A percentile compares a stretch with the other conserved stretches of the same genome.
Conservation (phyloP, 1,140 invertebrate species). For the Charaxes varanes region DNA sequence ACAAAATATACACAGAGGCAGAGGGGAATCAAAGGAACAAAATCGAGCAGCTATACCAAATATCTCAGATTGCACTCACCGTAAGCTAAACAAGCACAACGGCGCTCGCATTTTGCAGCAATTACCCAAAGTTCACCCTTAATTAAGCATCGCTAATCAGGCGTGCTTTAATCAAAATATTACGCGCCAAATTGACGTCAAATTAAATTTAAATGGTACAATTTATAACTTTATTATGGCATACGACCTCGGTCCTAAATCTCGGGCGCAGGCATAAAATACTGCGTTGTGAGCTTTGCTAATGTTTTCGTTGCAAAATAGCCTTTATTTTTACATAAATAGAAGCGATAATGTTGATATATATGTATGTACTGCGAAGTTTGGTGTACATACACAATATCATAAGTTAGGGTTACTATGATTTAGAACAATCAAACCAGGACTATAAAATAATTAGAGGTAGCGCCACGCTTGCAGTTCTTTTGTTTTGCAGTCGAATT, state of each 20-base stretch:
- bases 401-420: no score
- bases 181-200: slow-evolving; percentile 52
- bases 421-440: no score
- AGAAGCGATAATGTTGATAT: slow-evolving; percentile 14
- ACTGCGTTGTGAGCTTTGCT: slow-evolving; percentile 35
- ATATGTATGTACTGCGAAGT: slow-evolving; percentile 4
- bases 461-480: no score
- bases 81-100: background rate
- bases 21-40: no score
- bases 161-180: slow-evolving; percentile 59
- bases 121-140: slow-evolving; percentile 20
- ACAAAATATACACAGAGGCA: no score
- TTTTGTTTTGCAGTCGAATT: no score
- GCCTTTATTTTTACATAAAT: slow-evolving; percentile 13
- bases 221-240: slow-evolving; percentile 69
- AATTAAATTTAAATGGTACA: slow-evolving; percentile 71
- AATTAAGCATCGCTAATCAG: slow-evolving; percentile 38
- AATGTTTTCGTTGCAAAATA: slow-evolving; percentile 6
- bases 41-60: background rate
- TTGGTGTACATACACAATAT: slow-evolving; percentile 37
- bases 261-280: slow-evolving; percentile 58
- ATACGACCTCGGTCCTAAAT: slow-evolving; percentile 57
- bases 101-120: slow-evolving; percentile 9
- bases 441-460: no score
- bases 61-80: background rate